These are phyloP conservation scores for Ashinkailepas kermadecensis DNA, from an alignment of 2,888 invertebrate genomes.

Conservation along the genomic window DNA sequence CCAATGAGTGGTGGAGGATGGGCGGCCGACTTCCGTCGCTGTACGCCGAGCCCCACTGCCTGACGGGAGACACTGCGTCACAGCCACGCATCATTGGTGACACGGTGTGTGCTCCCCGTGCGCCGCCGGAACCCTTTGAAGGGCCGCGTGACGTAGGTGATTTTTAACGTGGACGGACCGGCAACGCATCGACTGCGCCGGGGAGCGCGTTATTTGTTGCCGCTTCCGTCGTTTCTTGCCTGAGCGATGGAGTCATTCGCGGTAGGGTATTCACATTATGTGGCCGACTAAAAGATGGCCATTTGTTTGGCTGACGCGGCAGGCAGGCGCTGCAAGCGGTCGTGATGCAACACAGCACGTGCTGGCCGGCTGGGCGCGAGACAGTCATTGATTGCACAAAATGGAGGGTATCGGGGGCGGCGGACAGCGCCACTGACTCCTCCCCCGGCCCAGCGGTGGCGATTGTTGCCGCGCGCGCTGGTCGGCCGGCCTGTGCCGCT, in stretches of 20 bases:
- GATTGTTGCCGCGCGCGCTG: neutral
- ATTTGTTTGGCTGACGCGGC: slow-evolving; percentile 13
- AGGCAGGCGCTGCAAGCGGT: neutral
- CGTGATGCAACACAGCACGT: neutral
- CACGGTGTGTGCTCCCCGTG: neutral
- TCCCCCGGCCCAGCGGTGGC: neutral
- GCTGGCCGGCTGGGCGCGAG: neutral
- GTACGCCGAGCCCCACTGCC: neutral
- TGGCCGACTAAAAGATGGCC: neutral
- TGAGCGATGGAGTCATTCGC: neutral
- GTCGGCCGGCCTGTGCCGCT: neutral
- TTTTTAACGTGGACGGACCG: neutral
- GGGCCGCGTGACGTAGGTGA: neutral
- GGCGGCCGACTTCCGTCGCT: neutral
- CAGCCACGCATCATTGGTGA: neutral
- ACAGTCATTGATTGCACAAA: slow-evolving; percentile 21
- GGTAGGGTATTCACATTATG: neutral
- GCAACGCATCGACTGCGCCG: neutral
- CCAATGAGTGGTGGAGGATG: slow-evolving; percentile 3
- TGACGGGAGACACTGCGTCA: neutral
- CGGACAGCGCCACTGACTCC: neutral
- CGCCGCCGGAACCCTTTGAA: slow-evolving; percentile 3
- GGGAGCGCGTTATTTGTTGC: neutral
- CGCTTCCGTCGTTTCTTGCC: neutral
- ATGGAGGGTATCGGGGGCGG: neutral